Base-by-base conservation (phyloP, 2,888 invertebrate genomes). In the Dione juno region DNA sequence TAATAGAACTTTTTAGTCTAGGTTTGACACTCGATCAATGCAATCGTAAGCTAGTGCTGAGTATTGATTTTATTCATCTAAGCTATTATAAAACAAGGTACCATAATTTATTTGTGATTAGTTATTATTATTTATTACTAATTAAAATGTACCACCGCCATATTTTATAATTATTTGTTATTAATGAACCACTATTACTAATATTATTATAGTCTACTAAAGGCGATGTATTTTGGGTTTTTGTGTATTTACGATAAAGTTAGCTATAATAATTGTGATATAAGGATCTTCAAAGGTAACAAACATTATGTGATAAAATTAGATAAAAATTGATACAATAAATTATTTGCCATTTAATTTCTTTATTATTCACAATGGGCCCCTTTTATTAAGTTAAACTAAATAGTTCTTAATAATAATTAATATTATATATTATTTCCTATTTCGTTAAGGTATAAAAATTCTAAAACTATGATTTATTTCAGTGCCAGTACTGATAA, bases 401-500 rank as follows among this genome's bases (percentile, higher is more conserved):
- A 28, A 28, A 28, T 5, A 28, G 28, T 28, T 2, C 28, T 28
- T 5, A 28, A 28, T 28, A n/a, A n/a, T n/a, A n/a, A n/a, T n/a
- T n/a, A n/a, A n/a, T n/a, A n/a, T n/a, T 45, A 6, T 14, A 14
- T 14, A 50, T 13, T 19, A 10, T 11, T 19, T 19, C 10, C 5
- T 50, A 11, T 50, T 19, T 16, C 1, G 8, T n/a, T 3, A n/a
- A 48, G 10, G 1, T 16, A 19, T 2, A 13, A 21, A 59, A 21
- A 19, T 43, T 43, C 43, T 43, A 28, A 63, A 14, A 11, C 35
- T 16, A 35, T 35, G 9, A 21, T 61, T 28, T n/a, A 16, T 68
- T 68, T 54, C 68, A 71, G 68, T 3, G 40, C 68, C 65, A 1
- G 87, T 92, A 0, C 75, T 93, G 1, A 81, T 93, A 72, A 92